These are phyloP conservation scores for Nylanderia fulva DNA, from an alignment of 1,140 invertebrate species.

Conservation along the genomic window DNA sequence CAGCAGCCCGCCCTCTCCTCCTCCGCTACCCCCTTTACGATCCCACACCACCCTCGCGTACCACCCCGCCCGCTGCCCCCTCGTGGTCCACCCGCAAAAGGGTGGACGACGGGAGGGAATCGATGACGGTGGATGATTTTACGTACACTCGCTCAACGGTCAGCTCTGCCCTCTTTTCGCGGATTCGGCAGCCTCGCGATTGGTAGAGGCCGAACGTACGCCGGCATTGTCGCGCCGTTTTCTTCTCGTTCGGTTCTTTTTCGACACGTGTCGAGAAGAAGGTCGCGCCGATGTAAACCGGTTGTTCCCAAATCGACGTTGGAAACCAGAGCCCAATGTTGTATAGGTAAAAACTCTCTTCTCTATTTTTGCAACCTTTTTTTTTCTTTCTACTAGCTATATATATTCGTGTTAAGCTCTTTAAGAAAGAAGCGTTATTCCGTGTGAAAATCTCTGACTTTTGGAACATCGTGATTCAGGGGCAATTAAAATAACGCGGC, in stretches of 20 bases:
- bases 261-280: constrained; percentile 39
- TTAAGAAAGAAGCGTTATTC: constrained; percentile 19
- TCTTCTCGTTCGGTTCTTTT: background rate
- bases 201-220: constrained; percentile 54
- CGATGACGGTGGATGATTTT: constrained; percentile 81
- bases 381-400: background rate
- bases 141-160: constrained; percentile 72
- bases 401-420: background rate
- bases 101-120: constrained; percentile 76
- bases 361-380: background rate
- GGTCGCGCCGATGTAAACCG: constrained; percentile 17
- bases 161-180: constrained; percentile 75
- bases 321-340: constrained; percentile 38
- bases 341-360: constrained; percentile 39
- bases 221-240: constrained; percentile 43
- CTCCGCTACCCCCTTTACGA: constrained; percentile 50
- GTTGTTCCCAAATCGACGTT: constrained; percentile 14
- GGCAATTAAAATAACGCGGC: constrained; percentile 60
- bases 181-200: constrained; percentile 71
- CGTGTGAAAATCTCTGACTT: constrained; percentile 56
- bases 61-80: constrained; percentile 45
- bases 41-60: constrained; percentile 11
- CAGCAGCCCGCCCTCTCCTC: constrained; percentile 67
- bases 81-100: constrained; percentile 73
- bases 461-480: constrained; percentile 52